Percentiles rank a stretch among this genome's conserved stretches.
Conservation (phyloP, 1,140 invertebrate species). For the Drosophila carrolli region DNA sequence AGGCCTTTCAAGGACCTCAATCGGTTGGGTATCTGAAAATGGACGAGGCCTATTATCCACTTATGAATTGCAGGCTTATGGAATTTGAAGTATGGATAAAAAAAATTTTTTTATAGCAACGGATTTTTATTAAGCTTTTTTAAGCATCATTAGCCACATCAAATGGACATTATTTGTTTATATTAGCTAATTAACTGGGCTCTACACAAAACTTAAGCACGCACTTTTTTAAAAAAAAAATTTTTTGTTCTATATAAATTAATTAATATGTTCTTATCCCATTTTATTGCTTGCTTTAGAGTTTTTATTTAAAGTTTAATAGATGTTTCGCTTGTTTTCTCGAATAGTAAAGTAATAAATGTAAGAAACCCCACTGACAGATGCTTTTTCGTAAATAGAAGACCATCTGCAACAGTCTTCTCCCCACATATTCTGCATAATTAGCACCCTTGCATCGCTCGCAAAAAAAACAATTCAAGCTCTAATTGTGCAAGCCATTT, state of each 20-base stretch:
- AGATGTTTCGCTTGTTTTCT: too few relatives aligned
- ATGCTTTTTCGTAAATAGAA: constrained; percentile 13
- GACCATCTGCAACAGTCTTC: constrained; percentile 15
- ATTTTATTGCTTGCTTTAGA: background rate
- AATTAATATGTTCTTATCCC: too few relatives aligned
- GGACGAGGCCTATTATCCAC: background rate
- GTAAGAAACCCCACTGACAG: background rate
- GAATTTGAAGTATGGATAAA: constrained; percentile 4
- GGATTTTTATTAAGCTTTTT: constrained; percentile 3
- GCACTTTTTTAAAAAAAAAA: background rate
- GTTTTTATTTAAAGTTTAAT: too few relatives aligned
- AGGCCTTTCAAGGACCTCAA: constrained; percentile 40
- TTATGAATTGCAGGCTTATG: background rate
- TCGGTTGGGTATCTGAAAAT: constrained; percentile 2
- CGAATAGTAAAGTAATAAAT: background rate
- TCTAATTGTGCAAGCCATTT: constrained; percentile 54
- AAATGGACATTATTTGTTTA: background rate
- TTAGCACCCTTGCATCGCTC: constrained; percentile 34
- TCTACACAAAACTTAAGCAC: background rate
- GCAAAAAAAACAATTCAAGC: constrained; percentile 27
- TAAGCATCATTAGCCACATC: background rate
- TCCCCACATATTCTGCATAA: constrained; percentile 18
- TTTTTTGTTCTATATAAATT: background rate
- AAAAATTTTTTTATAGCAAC: constrained; percentile 9
- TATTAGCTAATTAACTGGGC: background rate